Base-by-base conservation (phyloP, 2,888 invertebrate genomes). In the Lissonota sp. region DNA sequence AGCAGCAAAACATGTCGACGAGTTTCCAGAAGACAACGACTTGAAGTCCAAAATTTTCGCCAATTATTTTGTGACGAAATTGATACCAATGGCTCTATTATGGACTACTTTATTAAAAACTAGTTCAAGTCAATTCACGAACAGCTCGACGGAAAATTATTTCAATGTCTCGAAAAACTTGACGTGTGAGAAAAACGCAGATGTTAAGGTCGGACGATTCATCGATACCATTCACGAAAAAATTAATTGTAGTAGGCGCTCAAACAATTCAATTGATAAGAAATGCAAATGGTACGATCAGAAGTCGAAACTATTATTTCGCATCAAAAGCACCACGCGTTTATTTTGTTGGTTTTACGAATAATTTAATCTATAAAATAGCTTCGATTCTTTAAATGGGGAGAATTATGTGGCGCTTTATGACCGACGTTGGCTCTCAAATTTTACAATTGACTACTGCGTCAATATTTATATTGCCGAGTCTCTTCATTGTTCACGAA, bases 391-490 rank as follows among this genome's bases (percentile, higher is more conserved):
- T 37, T 12, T 77, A 6, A 39, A 42, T 7, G 62, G 62, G 10
- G 76, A 70, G 57, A 70, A 77, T 14, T 77, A 70, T 39, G 63
- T 12, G 37, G 37, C 55, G 8, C 49, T 77, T 3, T 77, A 16
- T 37, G 70, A 53, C 42, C 6, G 46, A 37, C 60, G 42, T 39
- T 70, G 70, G 62, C 62, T 69, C n/a, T 37, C 53, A 4, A 76
- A 76, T 12, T 62, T 76, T 16, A 57, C 70, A 4, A 76, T 76
- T n/a, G 70, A 76, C 8, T 76, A 76, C 26, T 76, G 70, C 37
- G 53, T n/a, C 5, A 46, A 12, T 42, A 16, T 63, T 6, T 39
- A 60, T 4, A 70, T 44, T 12, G 51, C 39, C 6, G 40, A 70
- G 60, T 46, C 69, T 10, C n/a, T 37, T 6, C 12, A 63, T 8